A percentile compares a stretch with the other conserved stretches of the same genome.
Evolutionary conservation across 2,888 invertebrate genomes (phyloP).

Genomic region (Megastigmus dorsalis): DNA sequence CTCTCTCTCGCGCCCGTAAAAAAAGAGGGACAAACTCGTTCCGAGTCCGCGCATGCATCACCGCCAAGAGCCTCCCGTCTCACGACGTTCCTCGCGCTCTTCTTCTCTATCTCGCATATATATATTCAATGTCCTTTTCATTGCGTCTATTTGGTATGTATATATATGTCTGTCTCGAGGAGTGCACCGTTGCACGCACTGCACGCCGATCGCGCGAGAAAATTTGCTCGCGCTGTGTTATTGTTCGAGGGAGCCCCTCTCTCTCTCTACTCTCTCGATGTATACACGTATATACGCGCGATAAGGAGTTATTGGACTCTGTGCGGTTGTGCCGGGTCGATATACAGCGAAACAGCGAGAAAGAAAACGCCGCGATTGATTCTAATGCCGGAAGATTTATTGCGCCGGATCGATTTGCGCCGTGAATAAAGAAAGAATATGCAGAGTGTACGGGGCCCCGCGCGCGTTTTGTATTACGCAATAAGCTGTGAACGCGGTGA

Average conservation of each 20-base stretch:
- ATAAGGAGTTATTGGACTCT: constrained; percentile 45
- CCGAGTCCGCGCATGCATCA: constrained; percentile 37
- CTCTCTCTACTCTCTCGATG: constrained; percentile 28
- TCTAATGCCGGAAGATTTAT: constrained; percentile 45
- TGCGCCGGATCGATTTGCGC: constrained; percentile 7
- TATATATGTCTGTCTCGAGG: no score
- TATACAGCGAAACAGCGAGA: constrained; percentile 45
- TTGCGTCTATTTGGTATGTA: constrained; percentile 29
- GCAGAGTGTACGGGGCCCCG: no score
- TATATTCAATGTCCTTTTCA: constrained; percentile 45
- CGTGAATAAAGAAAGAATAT: neutral
- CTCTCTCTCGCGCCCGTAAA: constrained; percentile 25
- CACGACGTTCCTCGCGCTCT: neutral
- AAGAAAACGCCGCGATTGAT: constrained; percentile 45
- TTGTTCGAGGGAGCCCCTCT: constrained; percentile 34
- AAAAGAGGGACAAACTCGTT: constrained; percentile 50
- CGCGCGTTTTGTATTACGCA: constrained; percentile 23
- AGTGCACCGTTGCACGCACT: constrained; percentile 28
- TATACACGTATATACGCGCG: constrained; percentile 22
- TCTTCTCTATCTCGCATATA: no score
- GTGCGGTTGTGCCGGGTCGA: neutral
- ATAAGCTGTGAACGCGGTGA: no score
- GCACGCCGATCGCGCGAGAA: constrained; percentile 47
- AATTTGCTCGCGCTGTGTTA: constrained; percentile 51
- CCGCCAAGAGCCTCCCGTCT: constrained; percentile 11